Evolutionary conservation across 2,797 vertebrate genomes (phyloP), one percentile per base, ranked within the genome.

Genomic region (Luscinia megarhynchos): DNA sequence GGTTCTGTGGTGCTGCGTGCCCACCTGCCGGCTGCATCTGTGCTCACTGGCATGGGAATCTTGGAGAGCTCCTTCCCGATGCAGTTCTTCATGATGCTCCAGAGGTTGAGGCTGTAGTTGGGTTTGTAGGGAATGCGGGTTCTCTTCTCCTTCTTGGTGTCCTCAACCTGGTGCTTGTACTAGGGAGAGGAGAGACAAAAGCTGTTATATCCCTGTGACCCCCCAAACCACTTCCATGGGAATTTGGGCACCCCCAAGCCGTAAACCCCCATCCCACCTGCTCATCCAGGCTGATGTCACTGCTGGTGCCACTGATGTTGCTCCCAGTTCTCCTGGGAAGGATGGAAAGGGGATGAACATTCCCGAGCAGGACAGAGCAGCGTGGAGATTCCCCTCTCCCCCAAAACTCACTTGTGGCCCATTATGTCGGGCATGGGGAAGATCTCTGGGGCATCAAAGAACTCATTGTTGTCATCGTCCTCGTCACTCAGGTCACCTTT

Each of bases 31-130:
- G 21, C 45, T 21, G 32, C 1, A 0, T 7, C 20, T 3, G 12
- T 4, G 7, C 98, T 98, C 97, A 99, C 99, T 45, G 99, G 99
- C 99, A 99, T 99, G 19, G 99, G 99, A 94, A 99, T 99, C 97
- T 99, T 99, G 66, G 99, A 99, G 27, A 99, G 98, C 90, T 99
- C 99, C 94, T 99, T 99, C 61, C 99, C 99, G 8, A 99, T 99
- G 94, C 99, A 99, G 96, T 99, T 99, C 96, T 99, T 99, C 99
- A 99, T 99, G 92, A 99, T 99, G 97, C 99, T 99, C 99, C 99
- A 99, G 53, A 99, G 97, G 72, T 99, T 99, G 97, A 99, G 98
- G 96, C 99, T 99, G 90, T 99, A 99, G 97, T 99, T 99, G 53
- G 99, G 99, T 97, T 99, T 99, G 97, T 99, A 98, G 0, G 99